A percentile compares a stretch with the other conserved stretches of the same genome.
phyloP scores from a whole-genome alignment of 2,113 vertebrate genomes.

The Muntiacus reevesi region DNA sequence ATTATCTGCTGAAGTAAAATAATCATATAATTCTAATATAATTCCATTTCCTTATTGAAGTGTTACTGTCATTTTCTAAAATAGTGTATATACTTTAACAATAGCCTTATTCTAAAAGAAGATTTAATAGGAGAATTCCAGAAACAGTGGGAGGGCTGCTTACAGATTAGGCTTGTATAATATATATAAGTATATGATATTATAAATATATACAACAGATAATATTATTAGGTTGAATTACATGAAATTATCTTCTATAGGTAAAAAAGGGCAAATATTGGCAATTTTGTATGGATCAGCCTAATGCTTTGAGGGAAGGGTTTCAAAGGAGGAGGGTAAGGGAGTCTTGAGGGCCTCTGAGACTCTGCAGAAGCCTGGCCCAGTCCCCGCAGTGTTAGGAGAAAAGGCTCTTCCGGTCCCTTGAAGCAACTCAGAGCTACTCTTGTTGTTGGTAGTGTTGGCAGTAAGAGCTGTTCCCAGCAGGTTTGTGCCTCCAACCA shows the following conservation, averaged over 20 bases:
- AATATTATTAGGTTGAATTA: not conserved
- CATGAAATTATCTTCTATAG: conserved; percentile 5
- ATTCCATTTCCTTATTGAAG: not conserved
- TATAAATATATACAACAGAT: not conserved
- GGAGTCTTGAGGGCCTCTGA: not conserved
- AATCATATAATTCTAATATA: not conserved
- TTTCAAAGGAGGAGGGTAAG: not conserved
- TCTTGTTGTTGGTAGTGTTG: not conserved
- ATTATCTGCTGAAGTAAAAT: conserved; percentile 6
- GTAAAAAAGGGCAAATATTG: not conserved
- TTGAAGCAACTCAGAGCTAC: not conserved
- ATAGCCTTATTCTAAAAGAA: conserved; percentile 22
- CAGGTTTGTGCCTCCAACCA: not conserved
- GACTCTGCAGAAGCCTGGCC: not conserved
- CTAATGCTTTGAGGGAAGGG: not conserved
- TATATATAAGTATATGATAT: not conserved
- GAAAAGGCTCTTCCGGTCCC: not conserved
- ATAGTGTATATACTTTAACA: not conserved
- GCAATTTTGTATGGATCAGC: not conserved
- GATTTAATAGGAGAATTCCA: conserved; percentile 21
- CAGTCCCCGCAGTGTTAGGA: not conserved
- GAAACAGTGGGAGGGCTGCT: not conserved
- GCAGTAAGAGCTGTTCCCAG: not conserved
- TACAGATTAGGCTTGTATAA: not conserved
- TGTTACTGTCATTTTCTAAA: not conserved